These are phyloP conservation scores for Neotoxoptera formosana DNA, from an alignment of 1,140 invertebrate genomes.

Conservation along the genomic window DNA sequence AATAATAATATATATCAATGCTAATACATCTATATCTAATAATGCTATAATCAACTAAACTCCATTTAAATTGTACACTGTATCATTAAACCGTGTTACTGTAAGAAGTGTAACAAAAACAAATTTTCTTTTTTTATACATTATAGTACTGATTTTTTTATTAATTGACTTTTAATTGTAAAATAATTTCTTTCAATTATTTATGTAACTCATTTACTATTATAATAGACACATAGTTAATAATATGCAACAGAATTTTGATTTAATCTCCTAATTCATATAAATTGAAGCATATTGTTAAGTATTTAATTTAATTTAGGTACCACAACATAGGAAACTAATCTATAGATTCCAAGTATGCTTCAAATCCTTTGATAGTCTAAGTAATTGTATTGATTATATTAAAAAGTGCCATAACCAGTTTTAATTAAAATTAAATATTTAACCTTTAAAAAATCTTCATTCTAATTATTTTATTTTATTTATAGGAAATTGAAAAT, in stretches of 20 bases:
- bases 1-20: no score
- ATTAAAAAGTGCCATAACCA: slow-evolving; percentile 57
- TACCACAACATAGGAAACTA: not conserved
- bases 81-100: no score
- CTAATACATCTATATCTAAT: no score
- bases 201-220: not conserved
- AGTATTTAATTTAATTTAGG: not conserved
- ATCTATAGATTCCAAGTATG: slow-evolving; percentile 58
- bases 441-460: no score
- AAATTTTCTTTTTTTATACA: no score
- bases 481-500: slow-evolving; percentile 7
- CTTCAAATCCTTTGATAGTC: slow-evolving; percentile 55
- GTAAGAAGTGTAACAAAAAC: no score
- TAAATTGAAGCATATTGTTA: no score
- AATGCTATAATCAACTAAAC: no score
- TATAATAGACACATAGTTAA: not conserved
- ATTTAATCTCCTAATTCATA: no score
- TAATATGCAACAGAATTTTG: not conserved
- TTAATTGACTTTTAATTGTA: no score
- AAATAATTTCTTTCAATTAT: not conserved
- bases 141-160: no score
- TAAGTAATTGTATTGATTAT: slow-evolving; percentile 57
- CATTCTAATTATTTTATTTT: not conserved
- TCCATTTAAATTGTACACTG: no score
- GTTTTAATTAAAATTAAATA: not conserved